A percentile compares a stretch with the other conserved stretches of the same genome.
Evolutionary conservation across 2,113 vertebrate species (phyloP).

Genomic region (Cephalopterus ornatus): DNA sequence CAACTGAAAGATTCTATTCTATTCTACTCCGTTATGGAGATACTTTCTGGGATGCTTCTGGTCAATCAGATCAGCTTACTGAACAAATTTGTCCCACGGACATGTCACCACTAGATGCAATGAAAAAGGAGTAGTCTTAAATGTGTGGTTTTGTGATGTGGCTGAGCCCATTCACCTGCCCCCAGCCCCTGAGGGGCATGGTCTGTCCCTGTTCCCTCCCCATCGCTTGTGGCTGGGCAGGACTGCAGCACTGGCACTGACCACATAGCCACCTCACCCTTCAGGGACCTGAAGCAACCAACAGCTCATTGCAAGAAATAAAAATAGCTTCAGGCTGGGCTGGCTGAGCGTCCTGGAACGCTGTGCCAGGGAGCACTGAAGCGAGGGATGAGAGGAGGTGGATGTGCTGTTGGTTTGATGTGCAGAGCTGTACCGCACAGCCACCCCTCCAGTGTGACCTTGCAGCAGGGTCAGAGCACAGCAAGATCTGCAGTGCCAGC

Average conservation of each 20-base stretch:
- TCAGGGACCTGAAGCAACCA: not conserved
- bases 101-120: not conserved
- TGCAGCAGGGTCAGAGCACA: not conserved
- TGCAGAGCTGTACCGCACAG: not conserved
- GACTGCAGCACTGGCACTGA: not conserved
- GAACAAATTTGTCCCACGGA: not conserved
- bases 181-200: fast-evolving
- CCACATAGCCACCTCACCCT: fast-evolving
- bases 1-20: not conserved
- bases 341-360: not conserved
- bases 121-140: not conserved
- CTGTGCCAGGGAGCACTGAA: fast-evolving
- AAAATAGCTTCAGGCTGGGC: not conserved
- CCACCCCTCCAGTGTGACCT: not conserved
- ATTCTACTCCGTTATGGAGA: not conserved
- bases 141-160: fast-evolving
- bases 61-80: not conserved
- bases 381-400: not conserved
- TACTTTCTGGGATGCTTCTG: not conserved
- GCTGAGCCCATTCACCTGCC: not conserved
- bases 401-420: not conserved
- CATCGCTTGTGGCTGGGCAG: not conserved
- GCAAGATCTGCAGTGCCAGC: not conserved
- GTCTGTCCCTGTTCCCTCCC: not conserved
- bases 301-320: not conserved